Conservation (phyloP, 2,888 invertebrate genomes). For the Actias luna region DNA sequence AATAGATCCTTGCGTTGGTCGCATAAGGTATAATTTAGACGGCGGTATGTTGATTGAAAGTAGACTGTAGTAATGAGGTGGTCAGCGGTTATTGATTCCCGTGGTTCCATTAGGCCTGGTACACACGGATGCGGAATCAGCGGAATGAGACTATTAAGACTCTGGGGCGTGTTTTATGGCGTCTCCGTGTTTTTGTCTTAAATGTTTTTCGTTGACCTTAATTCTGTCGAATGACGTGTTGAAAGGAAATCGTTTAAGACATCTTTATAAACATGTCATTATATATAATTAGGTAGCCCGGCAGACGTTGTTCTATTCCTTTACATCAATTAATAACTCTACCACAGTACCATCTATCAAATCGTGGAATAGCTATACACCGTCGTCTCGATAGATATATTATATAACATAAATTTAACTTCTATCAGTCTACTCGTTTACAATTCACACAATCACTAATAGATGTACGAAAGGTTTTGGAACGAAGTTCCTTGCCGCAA, state of each 20-base stretch:
- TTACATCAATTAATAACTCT: too few relatives aligned
- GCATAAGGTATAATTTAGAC: slow-evolving; percentile 22
- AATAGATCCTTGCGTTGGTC: slow-evolving; percentile 5
- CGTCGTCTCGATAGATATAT: too few relatives aligned
- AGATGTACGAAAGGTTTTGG: too few relatives aligned
- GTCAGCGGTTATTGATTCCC: slow-evolving; percentile 80
- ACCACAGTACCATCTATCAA: too few relatives aligned
- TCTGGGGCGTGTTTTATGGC: slow-evolving; percentile 11
- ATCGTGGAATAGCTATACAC: too few relatives aligned
- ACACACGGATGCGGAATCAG: slow-evolving; percentile 17
- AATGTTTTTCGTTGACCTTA: slow-evolving; percentile 3
- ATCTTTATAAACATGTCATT: background rate
- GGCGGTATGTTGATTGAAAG: slow-evolving; percentile 60
- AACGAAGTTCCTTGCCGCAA: too few relatives aligned
- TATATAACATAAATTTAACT: too few relatives aligned
- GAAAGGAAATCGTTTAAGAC: background rate
- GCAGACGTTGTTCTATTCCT: background rate
- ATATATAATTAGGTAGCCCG: background rate
- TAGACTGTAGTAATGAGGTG: slow-evolving; percentile 71
- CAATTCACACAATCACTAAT: too few relatives aligned
- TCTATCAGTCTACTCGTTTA: too few relatives aligned
- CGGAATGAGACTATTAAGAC: slow-evolving; percentile 6
- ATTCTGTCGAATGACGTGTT: background rate
- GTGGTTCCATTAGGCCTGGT: slow-evolving; percentile 39
- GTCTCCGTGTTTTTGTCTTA: slow-evolving; percentile 4